Evolutionary conservation across 64 coral and sea anemone species (phyloP).

Genomic region (Stichodactyla mertensii): DNA sequence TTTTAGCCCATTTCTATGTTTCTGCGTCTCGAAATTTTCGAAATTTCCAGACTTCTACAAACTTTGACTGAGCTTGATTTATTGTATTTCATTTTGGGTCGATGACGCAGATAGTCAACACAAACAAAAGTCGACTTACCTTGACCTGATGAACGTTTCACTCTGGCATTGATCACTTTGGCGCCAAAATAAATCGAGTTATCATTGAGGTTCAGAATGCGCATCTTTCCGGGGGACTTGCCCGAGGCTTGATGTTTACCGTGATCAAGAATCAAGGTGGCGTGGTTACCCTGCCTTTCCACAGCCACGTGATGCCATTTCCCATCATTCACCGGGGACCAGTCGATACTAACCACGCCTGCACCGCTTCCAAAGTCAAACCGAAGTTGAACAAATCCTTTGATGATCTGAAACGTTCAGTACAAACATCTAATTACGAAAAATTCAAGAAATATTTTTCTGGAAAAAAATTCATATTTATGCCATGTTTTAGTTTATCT

Average conservation of each 20-base stretch:
- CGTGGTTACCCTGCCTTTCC: conserved; percentile 91
- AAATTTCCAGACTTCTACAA: too few relatives aligned
- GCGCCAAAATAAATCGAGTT: conserved; percentile 95
- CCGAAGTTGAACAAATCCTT: conserved; percentile 80
- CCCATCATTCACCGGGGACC: conserved; percentile 72
- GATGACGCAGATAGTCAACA: too few relatives aligned
- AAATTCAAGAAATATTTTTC: background rate
- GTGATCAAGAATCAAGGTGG: conserved; percentile 69
- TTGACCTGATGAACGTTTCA: conserved; percentile 26
- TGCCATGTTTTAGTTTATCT: too few relatives aligned
- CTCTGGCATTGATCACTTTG: conserved; percentile 59
- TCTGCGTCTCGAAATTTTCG: too few relatives aligned
- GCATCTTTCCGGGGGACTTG: conserved; percentile 88
- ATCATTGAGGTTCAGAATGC: conserved; percentile 85
- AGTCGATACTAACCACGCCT: conserved; percentile 78
- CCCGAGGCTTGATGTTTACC: conserved; percentile 61
- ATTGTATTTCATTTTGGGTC: too few relatives aligned
- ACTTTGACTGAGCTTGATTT: too few relatives aligned
- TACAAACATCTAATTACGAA: background rate
- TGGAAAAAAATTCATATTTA: background rate
- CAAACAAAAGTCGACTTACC: conserved; percentile 23
- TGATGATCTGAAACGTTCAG: conserved; percentile 56
- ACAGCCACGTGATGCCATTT: conserved; percentile 96
- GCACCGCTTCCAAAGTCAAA: conserved; percentile 95
- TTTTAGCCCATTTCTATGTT: too few relatives aligned